Base-by-base conservation (phyloP, 1,140 invertebrate genomes). In the Euglossa dilemma region DNA sequence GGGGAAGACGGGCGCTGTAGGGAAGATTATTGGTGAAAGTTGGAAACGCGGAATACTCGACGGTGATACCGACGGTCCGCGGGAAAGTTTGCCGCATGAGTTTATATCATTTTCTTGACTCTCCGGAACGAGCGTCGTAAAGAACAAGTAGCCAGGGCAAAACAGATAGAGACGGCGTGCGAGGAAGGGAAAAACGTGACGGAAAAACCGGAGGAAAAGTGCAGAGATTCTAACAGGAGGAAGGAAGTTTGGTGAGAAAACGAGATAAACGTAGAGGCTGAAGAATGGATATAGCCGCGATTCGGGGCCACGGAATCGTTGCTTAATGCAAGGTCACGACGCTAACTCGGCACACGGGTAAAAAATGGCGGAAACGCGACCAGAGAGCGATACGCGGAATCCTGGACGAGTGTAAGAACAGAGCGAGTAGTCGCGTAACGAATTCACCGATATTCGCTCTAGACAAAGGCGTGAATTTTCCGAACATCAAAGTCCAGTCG, bases 31-130 rank as follows among this genome's bases (percentile, higher is more conserved):
- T 74, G 71, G 71, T 36, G 56, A 74, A 74, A 74, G 12, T 74
- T 74, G 56, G 71, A 45, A 57, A 43, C 54, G 36, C 14, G 52
- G 20, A 20, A 73, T 57, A 45, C 52, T 16, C 52, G 23, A 18
- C 36, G 23, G 14, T 45, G 71, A 47, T 74, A 59, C 56, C 54
- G 36, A 36, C 36, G 36, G 71, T 73, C n/a, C 23, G 7, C 9
- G 3, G 71, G 18, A 59, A 74, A 74, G 6, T 74, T 74, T 20
- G 1, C 56, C 43, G 56, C 71, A n/a, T 59, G 54, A 59, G 71
- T 74, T 74, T 74, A 74, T 74, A 74, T 74, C 56, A 74, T 74
- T 74, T 56, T 45, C 54, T 45, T 56, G 54, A 18, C 56, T 74
- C 36, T n/a, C 56, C 56, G 71, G 43, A 59, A 59, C 23, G 9